Conservation (phyloP, 2,113 vertebrate species). For the Pelecanoides urinatrix region DNA sequence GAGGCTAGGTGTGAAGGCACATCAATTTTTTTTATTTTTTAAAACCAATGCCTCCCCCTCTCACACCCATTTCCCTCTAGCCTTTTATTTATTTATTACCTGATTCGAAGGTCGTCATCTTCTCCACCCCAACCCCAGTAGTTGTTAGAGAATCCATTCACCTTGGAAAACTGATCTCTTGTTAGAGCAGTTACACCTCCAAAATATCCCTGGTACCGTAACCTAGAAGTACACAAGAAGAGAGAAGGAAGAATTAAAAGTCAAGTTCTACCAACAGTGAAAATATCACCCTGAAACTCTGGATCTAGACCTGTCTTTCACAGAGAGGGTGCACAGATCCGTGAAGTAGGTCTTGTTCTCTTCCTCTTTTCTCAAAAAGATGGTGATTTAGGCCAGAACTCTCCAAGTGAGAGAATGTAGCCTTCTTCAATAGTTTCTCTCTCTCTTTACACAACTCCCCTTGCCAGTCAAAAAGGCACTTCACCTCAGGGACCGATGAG, state of each 20-base stretch:
- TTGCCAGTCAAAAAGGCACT: neutral
- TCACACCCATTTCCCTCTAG: neutral
- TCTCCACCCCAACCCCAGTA: conserved; percentile 99
- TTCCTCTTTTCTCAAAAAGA: neutral
- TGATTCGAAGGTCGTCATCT: conserved; percentile 94
- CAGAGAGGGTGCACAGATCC: neutral
- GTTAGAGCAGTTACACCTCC: conserved; percentile 94
- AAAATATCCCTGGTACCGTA: conserved; percentile 92
- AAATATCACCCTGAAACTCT: neutral
- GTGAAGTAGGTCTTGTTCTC: neutral
- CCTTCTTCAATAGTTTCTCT: neutral
- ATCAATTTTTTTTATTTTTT: neutral
- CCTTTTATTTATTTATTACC: conserved; percentile 73
- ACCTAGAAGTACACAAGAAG: conserved; percentile 63
- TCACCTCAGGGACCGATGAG: neutral
- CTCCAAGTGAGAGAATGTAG: neutral
- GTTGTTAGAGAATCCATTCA: conserved; percentile 96
- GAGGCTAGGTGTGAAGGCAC: neutral
- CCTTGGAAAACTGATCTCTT: conserved; percentile 86
- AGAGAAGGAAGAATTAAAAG: neutral
- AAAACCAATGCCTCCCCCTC: neutral
- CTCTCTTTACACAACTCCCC: neutral
- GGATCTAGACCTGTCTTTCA: neutral
- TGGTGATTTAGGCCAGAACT: neutral
- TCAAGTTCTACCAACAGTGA: neutral